These are phyloP conservation scores for Chaetodon auriga DNA, from an alignment of 2,113 vertebrate species.

Conservation along the genomic window DNA sequence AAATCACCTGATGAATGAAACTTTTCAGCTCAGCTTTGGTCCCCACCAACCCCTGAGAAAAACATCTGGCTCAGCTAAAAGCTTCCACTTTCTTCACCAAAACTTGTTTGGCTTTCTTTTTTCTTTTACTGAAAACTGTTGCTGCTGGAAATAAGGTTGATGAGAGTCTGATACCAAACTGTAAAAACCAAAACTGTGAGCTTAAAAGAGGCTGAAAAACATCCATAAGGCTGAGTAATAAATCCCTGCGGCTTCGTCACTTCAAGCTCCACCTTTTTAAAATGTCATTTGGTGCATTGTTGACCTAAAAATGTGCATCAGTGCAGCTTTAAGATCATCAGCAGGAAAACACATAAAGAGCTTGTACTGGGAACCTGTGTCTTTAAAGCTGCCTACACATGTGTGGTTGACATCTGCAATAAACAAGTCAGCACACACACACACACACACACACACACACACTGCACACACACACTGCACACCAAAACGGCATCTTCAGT, in stretches of 20 bases:
- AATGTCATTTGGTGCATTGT: neutral
- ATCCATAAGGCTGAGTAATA: neutral
- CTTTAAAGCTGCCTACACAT: neutral
- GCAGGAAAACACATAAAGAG: neutral
- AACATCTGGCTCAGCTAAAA: no score
- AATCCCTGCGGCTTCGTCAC: neutral
- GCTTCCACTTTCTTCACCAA: no score
- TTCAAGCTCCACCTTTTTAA: no score
- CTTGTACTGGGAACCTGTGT: neutral
- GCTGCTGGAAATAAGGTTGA: no score
- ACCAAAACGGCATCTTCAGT: neutral
- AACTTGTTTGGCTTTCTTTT: no score
- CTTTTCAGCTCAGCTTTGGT: no score
- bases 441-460: no score
- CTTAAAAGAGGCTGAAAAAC: neutral
- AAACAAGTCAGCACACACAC: conserved; percentile 21
- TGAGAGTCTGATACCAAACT: no score
- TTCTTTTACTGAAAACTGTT: no score
- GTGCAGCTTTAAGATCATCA: neutral
- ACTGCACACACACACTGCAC: no score
- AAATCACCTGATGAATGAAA: no score
- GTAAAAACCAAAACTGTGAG: neutral
- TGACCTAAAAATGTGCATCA: neutral
- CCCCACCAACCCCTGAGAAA: no score
- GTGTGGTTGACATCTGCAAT: neutral